Conservation (phyloP, 2,113 vertebrate species). For the Ascaphus truei region DNA sequence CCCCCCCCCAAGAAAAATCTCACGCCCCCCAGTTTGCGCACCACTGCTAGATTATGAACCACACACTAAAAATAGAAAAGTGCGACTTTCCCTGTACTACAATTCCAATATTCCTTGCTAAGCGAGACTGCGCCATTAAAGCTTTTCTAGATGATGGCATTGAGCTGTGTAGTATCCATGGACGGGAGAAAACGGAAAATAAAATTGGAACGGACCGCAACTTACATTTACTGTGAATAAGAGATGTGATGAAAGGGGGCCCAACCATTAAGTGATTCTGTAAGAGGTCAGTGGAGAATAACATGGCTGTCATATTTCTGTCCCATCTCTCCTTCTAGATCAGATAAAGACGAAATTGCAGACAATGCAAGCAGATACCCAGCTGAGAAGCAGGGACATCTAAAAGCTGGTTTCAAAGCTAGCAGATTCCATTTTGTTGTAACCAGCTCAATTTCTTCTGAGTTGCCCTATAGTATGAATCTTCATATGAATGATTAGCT, state of each 20-base stretch:
- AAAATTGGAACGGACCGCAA: neutral
- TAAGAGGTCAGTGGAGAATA: constrained; percentile 12
- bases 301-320: constrained; percentile 1
- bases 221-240: constrained; percentile 9
- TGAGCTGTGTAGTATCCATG: no score
- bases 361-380: constrained; percentile 15
- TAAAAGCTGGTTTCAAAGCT: constrained; percentile 12
- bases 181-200: neutral
- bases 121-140: no score
- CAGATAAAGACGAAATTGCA: constrained; percentile 24
- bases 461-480: constrained; percentile 9
- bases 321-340: constrained; percentile 12
- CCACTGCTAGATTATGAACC: no score
- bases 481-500: constrained; percentile 2
- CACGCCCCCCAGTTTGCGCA: no score
- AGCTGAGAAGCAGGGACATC: constrained; percentile 29
- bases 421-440: neutral
- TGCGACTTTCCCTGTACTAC: no score
- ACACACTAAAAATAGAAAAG: no score
- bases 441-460: neutral
- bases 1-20: no score
- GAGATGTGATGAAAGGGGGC: constrained; percentile 3
- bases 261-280: constrained; percentile 1
- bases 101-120: no score
- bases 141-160: no score